These are phyloP conservation scores for Lochmaea crataegi DNA, from an alignment of 2,888 invertebrate species.

Conservation along the genomic window DNA sequence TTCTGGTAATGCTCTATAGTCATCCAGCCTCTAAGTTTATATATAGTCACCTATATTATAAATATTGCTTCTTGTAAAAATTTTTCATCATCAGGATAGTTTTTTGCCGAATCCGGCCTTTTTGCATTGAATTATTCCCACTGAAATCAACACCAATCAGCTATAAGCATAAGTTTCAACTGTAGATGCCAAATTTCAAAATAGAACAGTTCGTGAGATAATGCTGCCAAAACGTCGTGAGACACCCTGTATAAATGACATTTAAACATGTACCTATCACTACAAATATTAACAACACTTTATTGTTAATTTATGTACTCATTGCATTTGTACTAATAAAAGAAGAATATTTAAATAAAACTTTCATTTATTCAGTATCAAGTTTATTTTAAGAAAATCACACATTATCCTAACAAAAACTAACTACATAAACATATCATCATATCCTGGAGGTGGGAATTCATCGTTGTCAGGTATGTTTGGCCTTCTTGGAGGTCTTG, in stretches of 20 bases:
- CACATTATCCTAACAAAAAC: conserved; percentile 12
- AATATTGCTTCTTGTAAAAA: conserved; percentile 77
- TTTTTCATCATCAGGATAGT: conserved; percentile 77
- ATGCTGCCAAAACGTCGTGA: no score
- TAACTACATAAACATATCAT: conserved; percentile 76
- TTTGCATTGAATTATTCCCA: conserved; percentile 74
- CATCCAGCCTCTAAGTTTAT: conserved; percentile 75
- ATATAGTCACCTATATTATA: conserved; percentile 83
- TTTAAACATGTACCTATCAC: no score
- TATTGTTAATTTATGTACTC: no score
- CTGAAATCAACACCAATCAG: conserved; percentile 60
- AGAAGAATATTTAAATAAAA: not conserved
- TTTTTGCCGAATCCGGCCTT: conserved; percentile 73
- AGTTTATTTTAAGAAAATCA: not conserved
- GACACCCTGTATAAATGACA: no score
- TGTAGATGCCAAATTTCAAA: no score
- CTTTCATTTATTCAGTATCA: not conserved
- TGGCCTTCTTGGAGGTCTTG: conserved; percentile 54
- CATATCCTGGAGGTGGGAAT: conserved; percentile 79
- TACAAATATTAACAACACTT: no score
- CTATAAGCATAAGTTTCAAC: not conserved
- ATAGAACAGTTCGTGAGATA: no score
- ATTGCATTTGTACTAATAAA: no score
- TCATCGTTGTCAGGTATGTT: conserved; percentile 78
- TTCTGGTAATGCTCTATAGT: conserved; percentile 71